A percentile compares a stretch with the other conserved stretches of the same genome.
Conservation (phyloP, 2,888 invertebrate species). For the Trichogramma evanescens region DNA sequence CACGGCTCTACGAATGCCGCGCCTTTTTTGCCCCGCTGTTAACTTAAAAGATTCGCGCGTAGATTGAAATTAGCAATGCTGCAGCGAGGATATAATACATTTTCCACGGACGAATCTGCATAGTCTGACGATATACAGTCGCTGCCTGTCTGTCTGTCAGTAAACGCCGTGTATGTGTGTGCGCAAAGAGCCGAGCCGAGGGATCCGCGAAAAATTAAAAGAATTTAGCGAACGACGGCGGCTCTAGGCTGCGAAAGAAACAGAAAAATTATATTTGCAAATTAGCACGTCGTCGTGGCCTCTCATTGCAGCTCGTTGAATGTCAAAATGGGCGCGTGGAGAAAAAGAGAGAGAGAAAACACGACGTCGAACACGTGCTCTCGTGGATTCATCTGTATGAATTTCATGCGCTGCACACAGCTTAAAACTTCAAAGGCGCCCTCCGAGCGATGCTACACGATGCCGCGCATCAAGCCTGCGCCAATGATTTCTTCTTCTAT, state of each 20-base stretch:
- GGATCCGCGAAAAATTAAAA: conserved; percentile 9
- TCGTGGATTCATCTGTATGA: conserved; percentile 28
- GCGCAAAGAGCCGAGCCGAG: too few species aligned
- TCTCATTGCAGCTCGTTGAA: conserved; percentile 17
- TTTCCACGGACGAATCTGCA: background rate
- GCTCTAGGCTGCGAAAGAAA: conserved; percentile 3
- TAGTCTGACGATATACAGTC: background rate
- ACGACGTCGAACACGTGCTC: conserved; percentile 20
- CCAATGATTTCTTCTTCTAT: too few species aligned
- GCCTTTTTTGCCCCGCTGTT: too few species aligned
- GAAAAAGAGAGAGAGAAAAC: conserved; percentile 16
- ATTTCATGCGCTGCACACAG: conserved; percentile 12
- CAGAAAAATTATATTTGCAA: conserved; percentile 20
- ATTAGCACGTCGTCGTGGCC: conserved; percentile 6
- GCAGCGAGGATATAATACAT: background rate
- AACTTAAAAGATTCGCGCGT: too few species aligned
- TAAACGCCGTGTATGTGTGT: background rate
- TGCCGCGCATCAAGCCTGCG: too few species aligned
- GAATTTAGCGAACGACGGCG: conserved; percentile 12
- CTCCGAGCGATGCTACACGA: too few species aligned
- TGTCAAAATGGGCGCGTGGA: conserved; percentile 16
- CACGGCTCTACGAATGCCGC: too few species aligned
- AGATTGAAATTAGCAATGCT: background rate
- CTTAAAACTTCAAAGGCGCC: too few species aligned
- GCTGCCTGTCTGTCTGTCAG: background rate